Conservation (phyloP, 2,888 invertebrate species). For the Eudasyphora cyanicolor region DNA sequence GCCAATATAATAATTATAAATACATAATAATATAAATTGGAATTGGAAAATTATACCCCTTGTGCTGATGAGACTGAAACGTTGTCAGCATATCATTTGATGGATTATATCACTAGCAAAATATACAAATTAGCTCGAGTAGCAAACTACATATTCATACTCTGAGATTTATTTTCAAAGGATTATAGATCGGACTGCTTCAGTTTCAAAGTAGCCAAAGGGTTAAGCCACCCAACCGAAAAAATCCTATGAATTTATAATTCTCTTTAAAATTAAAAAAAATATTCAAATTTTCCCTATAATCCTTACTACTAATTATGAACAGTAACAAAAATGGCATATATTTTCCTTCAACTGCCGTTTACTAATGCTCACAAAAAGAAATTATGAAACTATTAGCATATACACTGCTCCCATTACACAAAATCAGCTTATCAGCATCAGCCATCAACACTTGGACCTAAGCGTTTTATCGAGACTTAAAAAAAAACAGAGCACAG, state of each 20-base stretch:
- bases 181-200: no score
- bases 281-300: not conserved
- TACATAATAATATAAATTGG: no score
- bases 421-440: constrained; percentile 36
- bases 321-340: not conserved
- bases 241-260: constrained; percentile 15
- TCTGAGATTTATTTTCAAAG: no score
- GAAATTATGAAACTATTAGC: constrained; percentile 31
- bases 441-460: constrained; percentile 27
- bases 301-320: not conserved
- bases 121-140: no score
- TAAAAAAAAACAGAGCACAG: not conserved
- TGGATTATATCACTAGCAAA: no score
- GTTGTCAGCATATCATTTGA: no score
- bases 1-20: no score
- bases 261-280: not conserved
- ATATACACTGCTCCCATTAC: not conserved
- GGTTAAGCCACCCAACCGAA: no score
- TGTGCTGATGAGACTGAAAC: no score
- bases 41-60: no score
- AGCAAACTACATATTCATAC: no score
- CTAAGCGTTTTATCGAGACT: constrained; percentile 17
- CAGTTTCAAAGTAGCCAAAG: no score
- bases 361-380: not conserved
- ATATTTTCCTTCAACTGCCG: not conserved